Base-by-base conservation (phyloP, 1,140 invertebrate genomes). In the Drosophila arawakana region DNA sequence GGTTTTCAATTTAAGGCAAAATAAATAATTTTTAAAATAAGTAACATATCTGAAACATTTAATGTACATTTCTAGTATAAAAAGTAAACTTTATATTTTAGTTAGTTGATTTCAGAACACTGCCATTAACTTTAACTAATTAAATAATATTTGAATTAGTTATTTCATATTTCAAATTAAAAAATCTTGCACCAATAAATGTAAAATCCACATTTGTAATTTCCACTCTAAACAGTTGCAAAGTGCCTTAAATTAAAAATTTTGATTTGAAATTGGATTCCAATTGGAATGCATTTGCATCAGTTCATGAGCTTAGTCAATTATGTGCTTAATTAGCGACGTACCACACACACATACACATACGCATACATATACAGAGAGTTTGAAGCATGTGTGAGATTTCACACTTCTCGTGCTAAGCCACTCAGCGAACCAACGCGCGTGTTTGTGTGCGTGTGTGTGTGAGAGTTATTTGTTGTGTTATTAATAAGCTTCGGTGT, bases 401-500 rank as follows among this genome's bases (percentile, higher is more conserved):
- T 82, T 86, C 79, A 88, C 82, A 86, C 82, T 79, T 81, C 66
- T 44, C 34, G 57, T 55, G 73, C 76, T 74, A 76, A 78, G 80
- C 74, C 43, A 61, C 49, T 65, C 35, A 60, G 30, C 47, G 25
- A 13, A 2, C 11, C 18, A 34, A 25, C 10, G 30, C 13, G 47
- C 25, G 5, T 8, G 7, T 13, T 37, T 62, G 7, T 41, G 44
- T 58, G 68, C 52, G 34, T 59, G 3, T 13, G n/a, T 52, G 43
- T 73, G 35, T 52, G 1, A 47, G 6, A 9, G 34, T 58, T 57
- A 30, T 78, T 43, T 34, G 15, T 5, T 47, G 78, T 68, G 66
- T 78, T 85, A 85, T 85, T 85, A 86, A 85, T 85, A 85, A 86
- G 82, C 82, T 88, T 43, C 67, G 52, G 52, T 59, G 71, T 66